Percentiles rank a stretch among this genome's conserved stretches.
Conservation (phyloP, 2,888 invertebrate genomes). For the Dione juno region DNA sequence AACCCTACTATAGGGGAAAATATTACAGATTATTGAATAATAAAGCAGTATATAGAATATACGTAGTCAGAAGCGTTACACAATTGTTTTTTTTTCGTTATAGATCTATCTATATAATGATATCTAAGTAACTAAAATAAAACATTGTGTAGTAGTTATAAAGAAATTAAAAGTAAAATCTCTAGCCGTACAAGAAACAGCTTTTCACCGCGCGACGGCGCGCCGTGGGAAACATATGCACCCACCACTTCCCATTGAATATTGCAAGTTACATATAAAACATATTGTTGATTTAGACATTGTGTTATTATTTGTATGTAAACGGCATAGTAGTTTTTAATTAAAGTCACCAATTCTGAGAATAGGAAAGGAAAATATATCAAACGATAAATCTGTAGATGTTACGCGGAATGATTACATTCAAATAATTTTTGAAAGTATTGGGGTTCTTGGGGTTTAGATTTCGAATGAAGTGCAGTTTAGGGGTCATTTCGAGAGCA, state of each 20-base stretch:
- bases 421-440: too few species aligned
- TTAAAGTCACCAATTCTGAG: background rate
- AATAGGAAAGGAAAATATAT: background rate
- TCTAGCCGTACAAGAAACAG: constrained; percentile 44
- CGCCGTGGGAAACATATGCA: constrained; percentile 46
- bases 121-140: background rate
- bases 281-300: constrained; percentile 32
- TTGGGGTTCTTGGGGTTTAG: too few species aligned
- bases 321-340: constrained; percentile 2
- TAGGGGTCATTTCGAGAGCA: too few species aligned
- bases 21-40: too few species aligned
- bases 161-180: constrained; percentile 34
- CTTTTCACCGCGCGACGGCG: constrained; percentile 46
- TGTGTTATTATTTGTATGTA: constrained; percentile 27
- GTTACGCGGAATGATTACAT: too few species aligned
- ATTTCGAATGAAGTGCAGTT: too few species aligned
- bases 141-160: constrained; percentile 26
- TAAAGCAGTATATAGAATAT: background rate
- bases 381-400: background rate
- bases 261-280: constrained; percentile 35
- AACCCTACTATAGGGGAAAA: too few species aligned
- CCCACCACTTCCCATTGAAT: constrained; percentile 35
- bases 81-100: too few species aligned
- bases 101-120: too few species aligned
- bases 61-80: background rate